Evolutionary conservation across 2,888 invertebrate genomes (phyloP).

Genomic region (Ophraella communa): DNA sequence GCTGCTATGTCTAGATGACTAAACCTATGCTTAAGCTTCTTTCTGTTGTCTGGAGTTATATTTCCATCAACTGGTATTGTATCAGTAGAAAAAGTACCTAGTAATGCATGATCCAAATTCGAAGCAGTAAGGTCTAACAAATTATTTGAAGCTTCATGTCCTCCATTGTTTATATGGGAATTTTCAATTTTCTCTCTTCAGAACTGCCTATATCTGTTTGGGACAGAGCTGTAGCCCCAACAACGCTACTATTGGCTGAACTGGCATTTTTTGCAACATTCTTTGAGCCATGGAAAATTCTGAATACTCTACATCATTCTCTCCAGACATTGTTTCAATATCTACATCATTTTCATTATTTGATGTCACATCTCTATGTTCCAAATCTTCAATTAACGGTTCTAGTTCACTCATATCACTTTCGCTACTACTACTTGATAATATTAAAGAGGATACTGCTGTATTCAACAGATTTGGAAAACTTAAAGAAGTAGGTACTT

Average conservation of each 20-base stretch:
- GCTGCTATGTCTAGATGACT: conserved; percentile 19
- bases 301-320: conserved; percentile 73
- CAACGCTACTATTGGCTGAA: conserved; percentile 37
- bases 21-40: conserved; percentile 47
- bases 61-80: conserved; percentile 35
- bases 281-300: conserved; percentile 64
- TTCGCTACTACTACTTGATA: conserved; percentile 57
- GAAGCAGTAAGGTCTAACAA: conserved; percentile 48
- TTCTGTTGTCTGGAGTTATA: conserved; percentile 31
- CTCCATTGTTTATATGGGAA: conserved; percentile 16
- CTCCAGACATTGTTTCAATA: conserved; percentile 85
- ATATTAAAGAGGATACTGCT: conserved; percentile 55
- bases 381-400: too few species aligned
- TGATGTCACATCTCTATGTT: conserved; percentile 68
- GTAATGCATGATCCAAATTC: conserved; percentile 46
- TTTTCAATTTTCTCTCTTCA: conserved; percentile 62
- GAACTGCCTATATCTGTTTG: conserved; percentile 46
- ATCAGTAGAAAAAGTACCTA: conserved; percentile 37
- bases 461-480: conserved; percentile 58
- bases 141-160: conserved; percentile 6
- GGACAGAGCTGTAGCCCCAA: conserved; percentile 45
- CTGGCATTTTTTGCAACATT: conserved; percentile 52
- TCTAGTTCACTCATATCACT: conserved; percentile 67
- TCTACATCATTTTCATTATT: conserved; percentile 88
- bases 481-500: conserved; percentile 56